Base-by-base conservation (phyloP, 2,888 invertebrate species). In the Trissonchulus sp. region DNA sequence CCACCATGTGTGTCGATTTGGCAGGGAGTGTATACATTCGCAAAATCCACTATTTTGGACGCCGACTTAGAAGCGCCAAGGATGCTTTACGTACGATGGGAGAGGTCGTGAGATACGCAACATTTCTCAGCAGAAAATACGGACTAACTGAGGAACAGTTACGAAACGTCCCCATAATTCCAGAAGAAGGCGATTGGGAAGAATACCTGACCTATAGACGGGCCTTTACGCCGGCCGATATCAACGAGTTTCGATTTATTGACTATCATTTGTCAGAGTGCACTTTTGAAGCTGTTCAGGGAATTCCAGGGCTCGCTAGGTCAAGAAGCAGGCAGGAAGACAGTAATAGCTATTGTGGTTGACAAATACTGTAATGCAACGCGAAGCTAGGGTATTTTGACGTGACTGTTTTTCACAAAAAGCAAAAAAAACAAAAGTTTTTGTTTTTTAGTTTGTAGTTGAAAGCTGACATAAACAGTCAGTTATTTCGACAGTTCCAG, bases 1-100 rank as follows among this genome's bases (percentile, higher is more conserved):
- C 76, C n/a, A 76, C 76, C 30, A 76, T 75, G 76, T 76, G 73
- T 37, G 75, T 77, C 48, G 77, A 77, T 35, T 63, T 77, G 60
- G 77, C 75, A 8, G 77, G 77, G 38, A 69, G 36, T 23, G 34
- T 60, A 31, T 77, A 77, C 65, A 77, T 77, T 37, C 33, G 30
- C 31, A 75, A 75, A 36, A 75, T 77, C 1, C 77, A 77, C 63
- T 62, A n/a, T 65, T 65, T 77, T 28, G 77, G 77, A 23, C 73
- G 75, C 1, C 74, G 75, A 63, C 69, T 77, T 2, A 63, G 68
- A 18, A 23, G 1, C 1, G 74, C 72, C 33, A 15, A 68, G 60
- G 69, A 33, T 35, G 76, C 76, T 1, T n/a, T 77, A 60, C 48
- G 73, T 1, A 77, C 75, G 23, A 37, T 76, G 37, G 76, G 76